Evolutionary conservation across 2,797 vertebrate species (phyloP), one percentile per base, ranked within the genome.

Genomic region (Phaenicophaeus curvirostris): DNA sequence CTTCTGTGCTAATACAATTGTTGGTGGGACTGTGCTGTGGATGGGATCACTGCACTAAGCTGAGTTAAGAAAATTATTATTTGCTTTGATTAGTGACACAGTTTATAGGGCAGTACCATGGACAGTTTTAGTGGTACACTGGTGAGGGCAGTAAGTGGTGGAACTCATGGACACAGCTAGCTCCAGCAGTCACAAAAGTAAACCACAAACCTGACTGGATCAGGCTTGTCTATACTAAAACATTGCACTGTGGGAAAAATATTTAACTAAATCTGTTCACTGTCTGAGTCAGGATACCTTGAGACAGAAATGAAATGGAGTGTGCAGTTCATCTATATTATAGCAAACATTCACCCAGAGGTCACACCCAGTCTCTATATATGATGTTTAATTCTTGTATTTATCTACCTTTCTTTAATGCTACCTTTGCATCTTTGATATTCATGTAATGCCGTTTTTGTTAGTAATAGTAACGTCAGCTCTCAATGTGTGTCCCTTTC

Each of bases 81-180:
- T 93, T 86, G n/a, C 57, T 91, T 80, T 95, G 68, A 77, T 77
- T 94, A 75, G 63, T 28, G 37, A 87, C 58, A 15, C 37, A 27
- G 24, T 50, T 67, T 87, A 67, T 6, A 6, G 16, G 1, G 8
- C 30, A 86, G 28, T 2, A n/a, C 31, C 41, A 21, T 30, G 24
- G 12, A 53, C 25, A 39, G 10, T 53, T 57, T 78, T 51, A 58
- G 37, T 17, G 41, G 15, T 41, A 30, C 5, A 18, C 4, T 2
- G 4, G 5, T 1, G 15, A 68, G 23, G 18, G 41, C 50, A 68
- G 48, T 21, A 53, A 59, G 44, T 21, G 18, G 11, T 13, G 17
- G 24, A 86, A 68, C 19, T 25, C 31, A 15, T 6, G 33, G 53
- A 61, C 41, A 46, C 2, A 13, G 24, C 39, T 73, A 33, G 68